Conservation (phyloP, 1,140 invertebrate species). For the Zaprionus ghesquierei region DNA sequence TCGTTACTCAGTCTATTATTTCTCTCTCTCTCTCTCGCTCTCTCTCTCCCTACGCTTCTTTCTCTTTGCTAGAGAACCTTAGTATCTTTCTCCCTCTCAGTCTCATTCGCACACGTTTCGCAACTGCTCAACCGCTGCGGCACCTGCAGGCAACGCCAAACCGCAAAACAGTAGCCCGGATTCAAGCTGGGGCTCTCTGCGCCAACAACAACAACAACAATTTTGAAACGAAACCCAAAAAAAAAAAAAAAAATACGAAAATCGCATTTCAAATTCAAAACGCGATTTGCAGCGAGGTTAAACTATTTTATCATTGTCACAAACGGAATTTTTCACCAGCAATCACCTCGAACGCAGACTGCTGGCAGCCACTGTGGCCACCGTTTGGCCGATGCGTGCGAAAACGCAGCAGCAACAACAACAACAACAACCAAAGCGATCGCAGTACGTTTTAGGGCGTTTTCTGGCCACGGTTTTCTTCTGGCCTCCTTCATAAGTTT, state of each 20-base stretch:
- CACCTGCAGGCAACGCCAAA: conserved; percentile 29
- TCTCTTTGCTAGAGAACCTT: too few species aligned
- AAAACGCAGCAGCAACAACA: conserved; percentile 68
- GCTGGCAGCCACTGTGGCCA: conserved; percentile 28
- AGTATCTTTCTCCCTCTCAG: too few species aligned
- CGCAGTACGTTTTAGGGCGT: conserved; percentile 75
- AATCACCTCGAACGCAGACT: conserved; percentile 46
- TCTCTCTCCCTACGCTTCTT: too few species aligned
- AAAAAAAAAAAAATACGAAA: conserved; percentile 31
- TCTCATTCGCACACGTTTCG: conserved; percentile 18
- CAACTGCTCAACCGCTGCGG: conserved; percentile 52
- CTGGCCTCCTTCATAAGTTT: conserved; percentile 58
- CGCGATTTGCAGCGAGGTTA: conserved; percentile 77
- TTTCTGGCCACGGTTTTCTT: conserved; percentile 75
- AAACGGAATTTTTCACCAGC: conserved; percentile 81
- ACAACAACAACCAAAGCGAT: conserved; percentile 21
- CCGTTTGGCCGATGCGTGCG: conserved; percentile 66
- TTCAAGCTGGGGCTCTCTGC: conserved; percentile 4
- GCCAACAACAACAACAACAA: conserved; percentile 48
- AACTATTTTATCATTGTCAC: conserved; percentile 81
- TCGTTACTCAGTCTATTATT: too few species aligned
- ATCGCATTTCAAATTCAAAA: conserved; percentile 80
- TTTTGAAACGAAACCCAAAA: conserved; percentile 71
- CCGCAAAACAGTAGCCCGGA: conserved; percentile 49
- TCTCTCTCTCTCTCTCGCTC: too few species aligned